These are phyloP conservation scores for Drosophila meridiana DNA, from an alignment of 2,888 invertebrate species.

Conservation along the genomic window DNA sequence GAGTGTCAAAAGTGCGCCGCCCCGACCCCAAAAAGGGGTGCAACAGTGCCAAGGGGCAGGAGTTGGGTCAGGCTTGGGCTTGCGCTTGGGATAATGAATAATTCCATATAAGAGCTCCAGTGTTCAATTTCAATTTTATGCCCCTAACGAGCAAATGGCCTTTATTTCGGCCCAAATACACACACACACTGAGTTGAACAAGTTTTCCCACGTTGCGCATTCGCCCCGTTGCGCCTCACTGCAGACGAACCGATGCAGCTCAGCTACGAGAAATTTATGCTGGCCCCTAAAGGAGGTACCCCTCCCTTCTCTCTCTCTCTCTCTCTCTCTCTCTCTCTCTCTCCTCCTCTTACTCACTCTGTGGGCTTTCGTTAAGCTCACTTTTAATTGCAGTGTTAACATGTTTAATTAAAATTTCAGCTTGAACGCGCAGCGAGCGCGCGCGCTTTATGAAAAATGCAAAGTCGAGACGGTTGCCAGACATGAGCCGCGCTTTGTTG, in stretches of 20 bases:
- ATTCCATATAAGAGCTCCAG: slow-evolving; percentile 12
- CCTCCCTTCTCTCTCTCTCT: neutral
- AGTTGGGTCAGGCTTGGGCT: no score
- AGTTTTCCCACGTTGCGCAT: slow-evolving; percentile 43
- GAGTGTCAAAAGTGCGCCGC: slow-evolving; percentile 1
- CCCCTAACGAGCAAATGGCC: neutral
- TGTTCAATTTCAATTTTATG: slow-evolving; percentile 41
- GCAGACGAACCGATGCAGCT: slow-evolving; percentile 21
- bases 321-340: neutral
- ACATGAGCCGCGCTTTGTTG: slow-evolving; percentile 41
- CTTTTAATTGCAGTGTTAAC: slow-evolving; percentile 77
- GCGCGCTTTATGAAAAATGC: slow-evolving; percentile 53
- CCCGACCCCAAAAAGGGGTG: neutral
- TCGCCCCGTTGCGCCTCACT: slow-evolving; percentile 34
- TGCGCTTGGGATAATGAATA: slow-evolving; percentile 1
- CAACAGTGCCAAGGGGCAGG: neutral
- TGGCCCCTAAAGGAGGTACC: slow-evolving; percentile 6
- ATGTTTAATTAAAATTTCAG: slow-evolving; percentile 79
- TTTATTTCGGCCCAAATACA: neutral
- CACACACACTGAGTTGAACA: neutral
- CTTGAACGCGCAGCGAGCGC: slow-evolving; percentile 54
- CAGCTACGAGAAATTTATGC: slow-evolving; percentile 14
- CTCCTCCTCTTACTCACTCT: neutral
- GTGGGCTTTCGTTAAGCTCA: slow-evolving; percentile 33
- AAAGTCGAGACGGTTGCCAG: slow-evolving; percentile 67